Evolutionary conservation across 2,888 invertebrate species (phyloP), one percentile per base, ranked within the genome.

Genomic region (Cremastinae sp.): DNA sequence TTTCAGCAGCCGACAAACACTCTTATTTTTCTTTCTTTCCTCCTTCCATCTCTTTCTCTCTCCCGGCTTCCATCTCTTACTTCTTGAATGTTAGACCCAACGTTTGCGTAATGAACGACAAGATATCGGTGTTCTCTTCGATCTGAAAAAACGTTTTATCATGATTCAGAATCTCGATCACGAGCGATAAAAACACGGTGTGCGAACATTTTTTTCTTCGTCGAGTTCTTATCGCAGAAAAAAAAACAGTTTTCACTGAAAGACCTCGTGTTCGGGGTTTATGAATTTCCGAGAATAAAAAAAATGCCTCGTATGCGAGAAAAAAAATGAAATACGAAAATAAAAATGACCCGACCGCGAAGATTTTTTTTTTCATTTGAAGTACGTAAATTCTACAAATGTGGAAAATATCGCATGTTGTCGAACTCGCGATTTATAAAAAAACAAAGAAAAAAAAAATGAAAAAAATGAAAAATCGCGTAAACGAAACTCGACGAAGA

Each of bases 121-220:
- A 92, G 82, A 97, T 96, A 88, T 99, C 98, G 0, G 96, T 95
- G 85, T 95, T 93, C 90, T 98, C 98, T 81, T 97, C 98, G 86
- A 98, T 98, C 95, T 97, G 92, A 86, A 93, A 91, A 78, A 80
- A 84, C 82, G 82, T 83, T 66, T 73, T 38, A 59, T 41, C n/a
- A 51, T 51, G 7, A 41, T 65, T 65, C 51, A 20, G 10, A 51
- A 59, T 49, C 5, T 58, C 43, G 65, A 58, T 34, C 45, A 36
- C 10, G 38, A 34, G 43, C 10, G 49, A 61, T 56, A 49, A 43
- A 3, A 14, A 71, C 20, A 1, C 45, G 14, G 28, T 38, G 4
- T 1, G 16, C 18, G 12, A 22, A 7, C 9, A 34, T 18, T 20
- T 18, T 14, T 41, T 59, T 59, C 20, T 14, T 45, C 38, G 10